Evolutionary conservation across 1,140 invertebrate genomes (phyloP), one percentile per base, ranked within the genome.

Genomic region (Magallana angulata): DNA sequence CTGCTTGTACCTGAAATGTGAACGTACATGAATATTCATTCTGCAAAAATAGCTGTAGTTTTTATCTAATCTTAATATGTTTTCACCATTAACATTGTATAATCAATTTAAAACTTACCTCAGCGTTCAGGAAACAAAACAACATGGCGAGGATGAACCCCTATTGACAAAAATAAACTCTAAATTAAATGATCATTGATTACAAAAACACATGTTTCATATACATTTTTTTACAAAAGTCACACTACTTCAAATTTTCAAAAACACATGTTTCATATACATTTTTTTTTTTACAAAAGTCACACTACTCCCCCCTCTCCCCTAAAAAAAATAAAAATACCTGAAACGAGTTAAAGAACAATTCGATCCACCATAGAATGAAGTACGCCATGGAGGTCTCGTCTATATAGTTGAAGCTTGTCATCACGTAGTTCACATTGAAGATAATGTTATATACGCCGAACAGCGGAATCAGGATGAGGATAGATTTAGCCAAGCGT

Each of bases 121-220:
- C 98, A 87, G 97, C 97, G 93, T 99, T 99, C 95, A 97, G 98
- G 96, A 98, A 99, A 94, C 98, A 99, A 95, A 98, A 98, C 9
- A 99, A 96, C 57, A 97, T 96, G 11, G 98, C 97, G 8, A 99
- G 98, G 92, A 97, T 97, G 56, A 98, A 96, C 85, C 98, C 98
- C 97, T 98, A 95, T 48, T 16, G 96, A 96, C 91, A 93, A 90
- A 93, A 82, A 57, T 18, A 30, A 12, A 48, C 36, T 48, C 36
- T 48, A 4, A 48, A 48, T 48, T 3, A 48, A 48, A 0, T 48
- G 36, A 48, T 48, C 36, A 48, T 48, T 48, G 36, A 48, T 48
- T 48, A 5, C 3, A 48, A 48, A 48, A 48, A 48, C 36, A 48
- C 0, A 48, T 48, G 24, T 24, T 24, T 24, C 1, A 24, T 24